A percentile compares a stretch with the other conserved stretches of the same genome.
These are phyloP conservation scores for Anser cygnoides DNA, from an alignment of 2,113 vertebrate species.

Conservation along the genomic window DNA sequence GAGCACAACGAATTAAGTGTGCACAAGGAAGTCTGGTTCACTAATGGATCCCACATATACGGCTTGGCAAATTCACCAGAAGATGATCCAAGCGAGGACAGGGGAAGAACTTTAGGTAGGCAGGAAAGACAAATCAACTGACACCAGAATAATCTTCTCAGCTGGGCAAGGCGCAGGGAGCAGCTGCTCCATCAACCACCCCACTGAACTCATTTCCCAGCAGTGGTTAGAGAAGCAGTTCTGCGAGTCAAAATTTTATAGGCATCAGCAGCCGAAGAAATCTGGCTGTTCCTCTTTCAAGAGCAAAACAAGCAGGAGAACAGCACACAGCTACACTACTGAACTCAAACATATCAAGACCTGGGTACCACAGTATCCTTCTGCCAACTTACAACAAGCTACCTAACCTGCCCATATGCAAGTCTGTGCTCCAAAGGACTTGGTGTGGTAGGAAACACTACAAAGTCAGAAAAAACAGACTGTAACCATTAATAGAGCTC, in stretches of 20 bases:
- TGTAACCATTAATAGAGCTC: not conserved
- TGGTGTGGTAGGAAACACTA: not conserved
- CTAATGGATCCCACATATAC: slow-evolving; percentile 20
- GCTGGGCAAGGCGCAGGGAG: slow-evolving; percentile 44
- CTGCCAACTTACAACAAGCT: not conserved
- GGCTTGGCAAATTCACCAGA: slow-evolving; percentile 38
- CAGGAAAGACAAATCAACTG: slow-evolving; percentile 54
- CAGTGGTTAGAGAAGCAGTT: slow-evolving; percentile 67
- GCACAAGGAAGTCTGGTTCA: slow-evolving; percentile 52
- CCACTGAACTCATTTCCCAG: slow-evolving; percentile 67
- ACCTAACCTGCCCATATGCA: not conserved
- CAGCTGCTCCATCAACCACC: slow-evolving; percentile 68
- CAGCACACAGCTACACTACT: not conserved
- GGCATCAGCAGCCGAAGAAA: slow-evolving; percentile 58
- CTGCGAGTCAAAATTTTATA: slow-evolving; percentile 49
- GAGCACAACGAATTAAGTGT: slow-evolving; percentile 45
- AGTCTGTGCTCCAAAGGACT: not conserved
- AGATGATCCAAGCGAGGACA: slow-evolving; percentile 33
- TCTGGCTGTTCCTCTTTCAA: slow-evolving; percentile 4
- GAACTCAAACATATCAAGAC: not conserved
- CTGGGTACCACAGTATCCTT: not conserved
- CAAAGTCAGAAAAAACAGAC: not conserved
- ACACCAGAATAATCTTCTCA: slow-evolving; percentile 59
- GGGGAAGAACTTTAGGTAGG: slow-evolving; percentile 1
- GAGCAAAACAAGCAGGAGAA: not conserved